These are phyloP conservation scores for Selene dorsalis DNA, from an alignment of 2,797 vertebrate genomes.

Conservation along the genomic window DNA sequence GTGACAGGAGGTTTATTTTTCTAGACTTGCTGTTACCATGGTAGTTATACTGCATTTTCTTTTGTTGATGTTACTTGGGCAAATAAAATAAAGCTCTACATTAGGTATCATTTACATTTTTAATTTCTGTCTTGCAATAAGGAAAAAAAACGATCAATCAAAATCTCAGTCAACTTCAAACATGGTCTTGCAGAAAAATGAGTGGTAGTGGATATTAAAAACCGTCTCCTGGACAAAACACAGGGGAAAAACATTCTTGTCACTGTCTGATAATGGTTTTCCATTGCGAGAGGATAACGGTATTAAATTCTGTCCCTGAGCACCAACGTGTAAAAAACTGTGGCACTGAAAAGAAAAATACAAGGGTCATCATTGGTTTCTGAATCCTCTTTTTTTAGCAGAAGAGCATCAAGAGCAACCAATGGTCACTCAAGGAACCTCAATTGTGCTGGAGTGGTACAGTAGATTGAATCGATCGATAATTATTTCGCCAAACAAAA, in stretches of 20 bases:
- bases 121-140: neutral
- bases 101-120: too few species aligned
- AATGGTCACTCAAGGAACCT: conserved; percentile 33
- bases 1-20: too few species aligned
- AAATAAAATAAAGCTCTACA: too few species aligned
- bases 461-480: conserved; percentile 37
- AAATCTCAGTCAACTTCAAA: neutral
- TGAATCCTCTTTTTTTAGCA: conserved; percentile 28
- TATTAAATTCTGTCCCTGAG: conserved; percentile 50
- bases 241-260: conserved; percentile 5
- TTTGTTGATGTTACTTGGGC: too few species aligned
- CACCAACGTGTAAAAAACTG: conserved; percentile 20
- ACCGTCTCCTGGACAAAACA: neutral
- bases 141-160: neutral
- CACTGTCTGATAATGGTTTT: neutral
- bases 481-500: conserved; percentile 25
- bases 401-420: conserved; percentile 37
- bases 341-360: conserved; percentile 30
- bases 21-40: too few species aligned
- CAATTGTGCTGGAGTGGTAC: conserved; percentile 29
- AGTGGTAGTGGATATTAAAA: conserved; percentile 15
- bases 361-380: conserved; percentile 25
- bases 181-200: conserved; percentile 1
- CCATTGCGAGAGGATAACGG: conserved; percentile 17
- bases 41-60: too few species aligned